A percentile compares a stretch with the other conserved stretches of the same genome.
These are phyloP conservation scores for Drosophila rubida DNA, from an alignment of 2,888 invertebrate species.

Conservation along the genomic window DNA sequence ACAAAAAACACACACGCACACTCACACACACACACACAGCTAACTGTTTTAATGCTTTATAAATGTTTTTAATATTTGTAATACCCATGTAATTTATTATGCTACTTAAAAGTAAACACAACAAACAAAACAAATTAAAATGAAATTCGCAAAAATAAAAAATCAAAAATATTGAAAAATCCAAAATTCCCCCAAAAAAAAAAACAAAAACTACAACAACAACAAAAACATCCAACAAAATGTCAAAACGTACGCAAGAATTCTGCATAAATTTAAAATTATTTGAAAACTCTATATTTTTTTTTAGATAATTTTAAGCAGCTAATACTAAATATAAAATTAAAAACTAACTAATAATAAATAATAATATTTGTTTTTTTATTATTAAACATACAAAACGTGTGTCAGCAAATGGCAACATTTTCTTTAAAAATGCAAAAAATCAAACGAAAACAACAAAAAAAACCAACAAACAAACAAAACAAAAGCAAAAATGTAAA, in stretches of 20 bases:
- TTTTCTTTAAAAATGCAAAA: conserved; percentile 34
- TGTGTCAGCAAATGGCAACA: conserved; percentile 46
- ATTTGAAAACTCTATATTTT: conserved; percentile 44
- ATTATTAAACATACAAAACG: conserved; percentile 54
- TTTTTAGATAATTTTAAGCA: conserved; percentile 62
- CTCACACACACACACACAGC: conserved; percentile 48
- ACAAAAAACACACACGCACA: conserved; percentile 15
- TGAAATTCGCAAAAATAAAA: conserved; percentile 16
- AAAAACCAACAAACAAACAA: conserved; percentile 32
- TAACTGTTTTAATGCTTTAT: conserved; percentile 60
- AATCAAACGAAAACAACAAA: conserved; percentile 22
- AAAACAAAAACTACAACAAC: conserved; percentile 24
- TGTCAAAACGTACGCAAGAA: conserved; percentile 40
- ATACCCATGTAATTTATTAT: conserved; percentile 53
- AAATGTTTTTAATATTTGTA: conserved; percentile 50
- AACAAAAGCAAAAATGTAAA: conserved; percentile 61
- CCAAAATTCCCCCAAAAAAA: conserved; percentile 11
- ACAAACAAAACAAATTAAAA: conserved; percentile 3
- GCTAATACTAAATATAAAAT: conserved; percentile 61
- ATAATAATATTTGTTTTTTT: conserved; percentile 59
- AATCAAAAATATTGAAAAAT: conserved; percentile 24
- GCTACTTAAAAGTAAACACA: conserved; percentile 41
- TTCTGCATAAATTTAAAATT: conserved; percentile 36
- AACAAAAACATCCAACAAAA: conserved; percentile 29
- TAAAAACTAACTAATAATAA: conserved; percentile 59